These are phyloP conservation scores for Lanius collurio DNA, from an alignment of 2,113 vertebrate species.

Conservation along the genomic window DNA sequence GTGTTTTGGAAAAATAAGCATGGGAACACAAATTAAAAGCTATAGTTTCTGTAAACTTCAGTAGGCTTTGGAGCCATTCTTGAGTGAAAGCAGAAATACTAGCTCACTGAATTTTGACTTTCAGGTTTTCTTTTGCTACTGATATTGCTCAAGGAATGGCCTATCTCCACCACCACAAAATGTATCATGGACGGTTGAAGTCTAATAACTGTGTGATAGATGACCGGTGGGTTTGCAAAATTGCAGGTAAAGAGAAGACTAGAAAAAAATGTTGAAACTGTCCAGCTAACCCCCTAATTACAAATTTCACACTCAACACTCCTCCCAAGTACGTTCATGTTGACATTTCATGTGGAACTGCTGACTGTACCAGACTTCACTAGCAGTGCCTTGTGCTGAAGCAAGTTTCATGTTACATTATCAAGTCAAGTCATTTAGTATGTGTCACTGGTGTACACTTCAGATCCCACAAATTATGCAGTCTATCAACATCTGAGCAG, in stretches of 20 bases:
- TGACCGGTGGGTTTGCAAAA: constrained; percentile 87
- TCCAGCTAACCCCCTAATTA: not conserved
- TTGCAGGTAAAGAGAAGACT: constrained; percentile 72
- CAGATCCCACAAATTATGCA: not conserved
- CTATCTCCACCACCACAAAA: constrained; percentile 82
- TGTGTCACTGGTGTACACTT: not conserved
- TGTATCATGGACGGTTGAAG: constrained; percentile 80
- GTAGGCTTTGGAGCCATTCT: not conserved
- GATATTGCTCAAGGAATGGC: constrained; percentile 84
- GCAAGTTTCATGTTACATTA: not conserved
- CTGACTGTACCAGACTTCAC: not conserved
- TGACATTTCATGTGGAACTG: not conserved
- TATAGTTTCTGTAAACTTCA: not conserved
- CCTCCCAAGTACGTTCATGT: not conserved
- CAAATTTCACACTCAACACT: not conserved
- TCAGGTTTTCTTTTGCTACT: constrained; percentile 85
- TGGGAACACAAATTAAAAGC: not conserved
- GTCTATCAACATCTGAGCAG: not conserved
- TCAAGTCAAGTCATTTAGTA: not conserved
- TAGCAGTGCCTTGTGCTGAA: not conserved
- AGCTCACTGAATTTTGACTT: not conserved
- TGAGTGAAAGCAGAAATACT: not conserved
- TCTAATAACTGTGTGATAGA: constrained; percentile 84
- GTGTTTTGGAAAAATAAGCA: not conserved
- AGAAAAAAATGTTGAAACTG: not conserved